Percentiles rank a stretch among this genome's conserved stretches.
These are phyloP conservation scores for Choloepus didactylus DNA, from an alignment of 2,797 vertebrate genomes.

Conservation along the genomic window DNA sequence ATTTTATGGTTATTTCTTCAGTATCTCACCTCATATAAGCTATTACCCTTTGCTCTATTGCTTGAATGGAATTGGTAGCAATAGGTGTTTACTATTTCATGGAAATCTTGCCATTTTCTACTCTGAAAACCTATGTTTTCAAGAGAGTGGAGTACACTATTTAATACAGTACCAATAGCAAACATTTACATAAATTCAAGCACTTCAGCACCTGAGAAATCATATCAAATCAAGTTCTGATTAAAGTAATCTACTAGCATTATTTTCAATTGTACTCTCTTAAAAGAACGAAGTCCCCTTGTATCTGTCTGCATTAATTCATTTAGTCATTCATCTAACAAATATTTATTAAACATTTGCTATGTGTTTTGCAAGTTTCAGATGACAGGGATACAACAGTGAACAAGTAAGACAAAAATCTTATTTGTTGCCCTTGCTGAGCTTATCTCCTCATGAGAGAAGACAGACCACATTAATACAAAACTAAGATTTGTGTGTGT, in stretches of 20 bases:
- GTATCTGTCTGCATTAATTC: not conserved
- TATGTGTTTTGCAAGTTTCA: not conserved
- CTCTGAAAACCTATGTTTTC: not conserved
- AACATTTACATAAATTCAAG: not conserved
- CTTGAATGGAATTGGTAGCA: not conserved
- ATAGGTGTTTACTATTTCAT: not conserved
- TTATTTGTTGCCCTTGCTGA: not conserved
- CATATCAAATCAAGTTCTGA: not conserved
- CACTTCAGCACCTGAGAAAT: not conserved
- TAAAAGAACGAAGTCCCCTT: not conserved
- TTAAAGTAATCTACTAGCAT: not conserved
- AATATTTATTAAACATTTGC: not conserved
- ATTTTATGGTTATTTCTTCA: not conserved
- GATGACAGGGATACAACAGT: not conserved
- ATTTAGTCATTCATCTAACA: not conserved
- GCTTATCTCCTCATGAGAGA: not conserved
- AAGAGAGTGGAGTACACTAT: not conserved
- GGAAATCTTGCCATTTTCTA: not conserved
- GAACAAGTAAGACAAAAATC: not conserved
- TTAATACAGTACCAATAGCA: not conserved
- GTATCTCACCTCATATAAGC: not conserved
- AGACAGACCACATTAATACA: not conserved
- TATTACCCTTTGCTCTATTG: not conserved
- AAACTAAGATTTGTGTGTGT: not conserved
- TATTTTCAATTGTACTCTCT: not conserved